Evolutionary conservation across 1,140 invertebrate genomes (phyloP).

Genomic region (Brachionus calyciflorus): DNA sequence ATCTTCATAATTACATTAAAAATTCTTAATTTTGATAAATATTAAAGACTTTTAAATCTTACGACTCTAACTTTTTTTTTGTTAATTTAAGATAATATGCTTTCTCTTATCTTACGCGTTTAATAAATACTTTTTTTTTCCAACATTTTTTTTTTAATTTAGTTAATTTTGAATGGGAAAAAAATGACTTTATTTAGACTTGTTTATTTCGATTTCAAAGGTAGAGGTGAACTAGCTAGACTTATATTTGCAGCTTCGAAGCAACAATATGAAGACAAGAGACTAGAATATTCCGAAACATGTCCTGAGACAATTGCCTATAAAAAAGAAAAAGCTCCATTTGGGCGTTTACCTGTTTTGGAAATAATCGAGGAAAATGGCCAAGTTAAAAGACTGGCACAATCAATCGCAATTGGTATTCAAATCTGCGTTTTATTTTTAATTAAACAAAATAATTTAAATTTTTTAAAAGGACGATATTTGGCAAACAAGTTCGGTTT

Average conservation of each 20-base stretch:
- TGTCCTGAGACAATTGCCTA: conserved; percentile 27
- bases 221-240: conserved; percentile 27
- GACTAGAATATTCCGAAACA: conserved; percentile 3
- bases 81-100: too few relatives aligned
- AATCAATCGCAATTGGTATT: conserved; percentile 33
- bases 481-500: conserved; percentile 27
- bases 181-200: conserved; percentile 46
- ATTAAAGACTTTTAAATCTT: too few relatives aligned
- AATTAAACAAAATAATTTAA: too few relatives aligned
- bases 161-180: too few relatives aligned
- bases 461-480: too few relatives aligned
- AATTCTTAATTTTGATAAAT: too few relatives aligned
- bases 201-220: conserved; percentile 34
- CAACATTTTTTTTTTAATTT: too few relatives aligned
- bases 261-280: conserved; percentile 33
- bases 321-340: conserved; percentile 24
- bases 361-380: conserved; percentile 27
- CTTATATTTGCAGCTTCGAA: conserved; percentile 45
- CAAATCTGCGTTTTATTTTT: too few relatives aligned
- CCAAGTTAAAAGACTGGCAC: neutral
- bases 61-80: too few relatives aligned
- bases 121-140: too few relatives aligned
- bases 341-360: conserved; percentile 19
- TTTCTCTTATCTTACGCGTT: too few relatives aligned
- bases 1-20: too few relatives aligned